Base-by-base conservation (phyloP, 2,797 vertebrate genomes). In the Tolypeutes matacus region DNA sequence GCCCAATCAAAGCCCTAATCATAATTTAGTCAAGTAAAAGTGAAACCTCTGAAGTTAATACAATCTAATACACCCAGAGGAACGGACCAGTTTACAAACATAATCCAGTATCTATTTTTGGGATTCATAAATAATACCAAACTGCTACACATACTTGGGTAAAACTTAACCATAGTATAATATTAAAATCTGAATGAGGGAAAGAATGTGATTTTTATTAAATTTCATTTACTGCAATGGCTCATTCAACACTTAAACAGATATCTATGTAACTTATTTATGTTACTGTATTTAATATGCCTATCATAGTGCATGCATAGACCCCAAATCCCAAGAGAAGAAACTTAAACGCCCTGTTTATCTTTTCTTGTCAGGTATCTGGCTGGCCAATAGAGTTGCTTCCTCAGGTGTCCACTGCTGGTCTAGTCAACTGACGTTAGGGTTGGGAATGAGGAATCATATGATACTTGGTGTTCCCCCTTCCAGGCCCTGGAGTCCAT, bases 141-240 rank as follows among this genome's bases (percentile, higher is more conserved):
- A 46, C 46, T 46, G 46, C 46, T 46, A 46, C 46, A 46, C 46
- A 46, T 81, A 81, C 8, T 29, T 69, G 87, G 4, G 0, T 87
- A 93, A 82, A 72, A 93, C 10, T 86, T 78, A 95, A 77, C n/a
- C 56, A 60, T 0, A 90, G 25, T 27, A 31, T 64, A 56, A 75
- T 72, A 90, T 58, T 93, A 83, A 83, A 93, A 82, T 60, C 58
- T 53, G 34, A 93, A 87, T 29, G 18, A 94, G 7, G 20, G 11
- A 62, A 70, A 34, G 9, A 72, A 80, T 31, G n/a, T 36, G 29
- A 31, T 36, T 34, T 84, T 89, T 86, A 86, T 60, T 81, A 80
- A 51, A 85, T 36, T 89, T 39, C 39, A 81, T 27, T 65, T 73
- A 75, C 67, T 81, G 6, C 15, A 64, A 64, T n/a, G 29, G 18